A percentile compares a stretch with the other conserved stretches of the same genome.
These are phyloP conservation scores for Psittacara wagleri DNA, from an alignment of 2,113 vertebrate species.

Conservation along the genomic window DNA sequence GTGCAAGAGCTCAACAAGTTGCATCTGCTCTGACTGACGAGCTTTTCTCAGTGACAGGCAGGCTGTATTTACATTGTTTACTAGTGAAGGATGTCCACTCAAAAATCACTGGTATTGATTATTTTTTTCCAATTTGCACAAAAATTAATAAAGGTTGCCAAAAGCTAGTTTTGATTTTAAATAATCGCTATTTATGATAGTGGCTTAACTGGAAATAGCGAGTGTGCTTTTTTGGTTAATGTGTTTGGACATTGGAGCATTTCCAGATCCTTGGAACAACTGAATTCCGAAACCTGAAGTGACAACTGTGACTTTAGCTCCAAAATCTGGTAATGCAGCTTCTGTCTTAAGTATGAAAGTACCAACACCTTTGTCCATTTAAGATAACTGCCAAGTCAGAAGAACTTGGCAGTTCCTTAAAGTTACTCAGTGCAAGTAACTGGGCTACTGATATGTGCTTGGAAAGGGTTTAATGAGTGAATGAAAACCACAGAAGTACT, in stretches of 20 bases:
- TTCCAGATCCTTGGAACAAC: neutral
- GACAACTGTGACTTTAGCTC: neutral
- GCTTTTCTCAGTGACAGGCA: neutral
- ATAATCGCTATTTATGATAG: neutral
- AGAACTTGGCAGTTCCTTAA: neutral
- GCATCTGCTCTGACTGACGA: neutral
- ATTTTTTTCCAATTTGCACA: neutral
- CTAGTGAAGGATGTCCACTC: neutral
- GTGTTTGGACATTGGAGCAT: neutral
- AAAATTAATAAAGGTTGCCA: neutral
- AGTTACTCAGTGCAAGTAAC: neutral
- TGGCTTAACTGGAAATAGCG: neutral
- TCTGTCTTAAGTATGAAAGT: neutral
- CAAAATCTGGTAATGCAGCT: neutral
- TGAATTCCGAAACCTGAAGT: neutral
- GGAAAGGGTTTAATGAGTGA: neutral
- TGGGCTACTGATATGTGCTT: accelerated
- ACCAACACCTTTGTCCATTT: neutral
- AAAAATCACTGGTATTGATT: neutral
- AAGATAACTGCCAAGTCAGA: neutral
- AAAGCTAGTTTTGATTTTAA: neutral
- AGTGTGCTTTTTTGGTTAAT: neutral
- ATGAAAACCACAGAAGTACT: neutral
- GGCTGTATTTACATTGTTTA: neutral
- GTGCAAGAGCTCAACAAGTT: neutral